Evolutionary conservation across 2,797 vertebrate species (phyloP).

Genomic region (Premnoplex brunnescens): DNA sequence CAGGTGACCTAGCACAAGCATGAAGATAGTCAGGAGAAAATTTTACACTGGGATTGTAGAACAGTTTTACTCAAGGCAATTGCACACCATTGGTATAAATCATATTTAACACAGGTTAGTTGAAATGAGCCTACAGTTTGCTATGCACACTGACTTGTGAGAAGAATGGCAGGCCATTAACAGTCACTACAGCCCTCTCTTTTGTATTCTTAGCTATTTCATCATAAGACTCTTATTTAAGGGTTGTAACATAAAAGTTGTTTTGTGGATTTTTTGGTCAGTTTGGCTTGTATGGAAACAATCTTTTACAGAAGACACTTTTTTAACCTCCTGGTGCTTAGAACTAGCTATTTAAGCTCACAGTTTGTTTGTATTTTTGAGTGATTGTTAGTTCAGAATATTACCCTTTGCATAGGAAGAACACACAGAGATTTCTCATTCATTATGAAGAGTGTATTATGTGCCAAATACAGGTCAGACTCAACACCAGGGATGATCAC

Average conservation of each 20-base stretch:
- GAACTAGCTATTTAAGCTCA: not conserved
- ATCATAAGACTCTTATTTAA: not conserved
- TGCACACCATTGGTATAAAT: not conserved
- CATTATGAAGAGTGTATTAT: not conserved
- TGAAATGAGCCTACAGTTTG: not conserved
- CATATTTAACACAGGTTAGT: not conserved
- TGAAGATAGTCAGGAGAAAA: not conserved
- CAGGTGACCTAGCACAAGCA: not conserved
- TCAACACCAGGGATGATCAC: not conserved
- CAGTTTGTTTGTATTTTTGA: conserved; percentile 8
- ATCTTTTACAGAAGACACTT: not conserved
- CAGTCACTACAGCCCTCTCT: not conserved
- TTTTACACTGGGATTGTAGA: not conserved
- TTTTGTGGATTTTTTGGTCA: not conserved
- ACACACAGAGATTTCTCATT: not conserved
- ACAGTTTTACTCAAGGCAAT: not conserved
- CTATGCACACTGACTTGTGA: not conserved
- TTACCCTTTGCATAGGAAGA: not conserved
- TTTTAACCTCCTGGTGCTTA: not conserved
- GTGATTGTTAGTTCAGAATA: not conserved
- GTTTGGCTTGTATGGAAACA: not conserved
- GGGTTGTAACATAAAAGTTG: not conserved
- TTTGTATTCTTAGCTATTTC: not conserved
- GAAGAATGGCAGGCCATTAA: not conserved
- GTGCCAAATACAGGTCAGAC: not conserved